Base-by-base conservation (phyloP, 2,888 invertebrate species). In the Parasteatoda lunata region DNA sequence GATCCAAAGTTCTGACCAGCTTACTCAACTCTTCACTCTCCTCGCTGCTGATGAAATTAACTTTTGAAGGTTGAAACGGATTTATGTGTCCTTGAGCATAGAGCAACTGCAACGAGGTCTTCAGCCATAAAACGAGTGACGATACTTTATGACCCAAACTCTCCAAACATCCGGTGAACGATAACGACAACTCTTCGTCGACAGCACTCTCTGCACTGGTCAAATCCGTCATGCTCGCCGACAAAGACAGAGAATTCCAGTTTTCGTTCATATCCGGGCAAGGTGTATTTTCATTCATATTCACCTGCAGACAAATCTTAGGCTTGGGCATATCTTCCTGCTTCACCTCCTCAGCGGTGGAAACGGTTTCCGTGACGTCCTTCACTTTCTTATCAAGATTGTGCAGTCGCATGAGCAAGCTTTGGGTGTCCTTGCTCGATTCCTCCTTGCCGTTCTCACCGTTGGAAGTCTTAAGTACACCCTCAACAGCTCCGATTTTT, bases 201-300 rank as follows among this genome's bases (percentile, higher is more conserved):
- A 71, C 87, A 68, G 79, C 84, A 64, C 64, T 79, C 6, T 84
- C 87, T 4, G 77, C n/a, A 48, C 75, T 81, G 8, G 81, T 71
- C 8, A 89, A 73, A 66, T 89, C 89, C 11, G 89, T 85, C 88
- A 89, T 89, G 66, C 89, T 89, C 0, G 88, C 80, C 3, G 89
- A 82, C 5, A 89, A 45, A 1, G 89, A 89, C 30, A 89, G 69
- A 8, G 84, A 87, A 69, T 88, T 89, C 89, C 89, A 89, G 45
- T 88, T 82, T 69, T 89, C 89, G 8, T 68, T 66, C 30, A 72
- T 71, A 45, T 79, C 86, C 15, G 84, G 86, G 30, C 54, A 70
- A 45, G 80, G 77, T 5, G 77, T 15, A 51, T 73, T 82, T 11
- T 88, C 88, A 69, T 84, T 81, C 45, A 88, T n/a, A 45, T 88